Conservation (phyloP, 2,888 invertebrate species). For the Eledona agricola region DNA sequence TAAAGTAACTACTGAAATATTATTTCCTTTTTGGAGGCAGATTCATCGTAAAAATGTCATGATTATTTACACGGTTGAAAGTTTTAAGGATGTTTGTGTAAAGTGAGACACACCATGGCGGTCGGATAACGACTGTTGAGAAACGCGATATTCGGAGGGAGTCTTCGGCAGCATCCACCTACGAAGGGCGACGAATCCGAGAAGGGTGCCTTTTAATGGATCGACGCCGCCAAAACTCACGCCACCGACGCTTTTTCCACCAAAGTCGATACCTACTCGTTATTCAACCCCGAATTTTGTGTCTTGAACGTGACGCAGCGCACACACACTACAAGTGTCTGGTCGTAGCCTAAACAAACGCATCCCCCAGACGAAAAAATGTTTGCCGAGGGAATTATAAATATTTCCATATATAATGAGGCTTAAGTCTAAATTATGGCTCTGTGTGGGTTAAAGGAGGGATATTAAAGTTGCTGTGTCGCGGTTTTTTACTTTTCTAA, state of each 20-base stretch:
- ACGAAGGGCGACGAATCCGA: constrained; percentile 9
- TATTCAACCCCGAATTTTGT: no score
- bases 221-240: constrained; percentile 8
- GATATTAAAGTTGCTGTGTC: constrained; percentile 34
- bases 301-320: constrained; percentile 8
- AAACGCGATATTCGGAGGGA: constrained; percentile 33
- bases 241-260: neutral
- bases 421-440: constrained; percentile 36
- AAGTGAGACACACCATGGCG: constrained; percentile 47
- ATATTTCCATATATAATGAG: constrained; percentile 42
- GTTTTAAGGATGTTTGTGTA: constrained; percentile 57
- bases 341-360: constrained; percentile 40
- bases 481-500: constrained; percentile 36
- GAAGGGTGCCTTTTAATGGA: constrained; percentile 8
- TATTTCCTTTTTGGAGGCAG: constrained; percentile 48
- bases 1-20: constrained; percentile 51
- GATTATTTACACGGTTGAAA: constrained; percentile 54
- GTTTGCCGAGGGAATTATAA: constrained; percentile 38
- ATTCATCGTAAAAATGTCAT: constrained; percentile 52
- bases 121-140: constrained; percentile 36
- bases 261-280: no score
- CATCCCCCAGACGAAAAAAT: constrained; percentile 37
- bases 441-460: constrained; percentile 36
- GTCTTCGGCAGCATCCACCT: constrained; percentile 13
- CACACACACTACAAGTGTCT: constrained; percentile 12